phyloP scores from a whole-genome alignment of 2,797 vertebrate genomes.

The Apogon talboti region DNA sequence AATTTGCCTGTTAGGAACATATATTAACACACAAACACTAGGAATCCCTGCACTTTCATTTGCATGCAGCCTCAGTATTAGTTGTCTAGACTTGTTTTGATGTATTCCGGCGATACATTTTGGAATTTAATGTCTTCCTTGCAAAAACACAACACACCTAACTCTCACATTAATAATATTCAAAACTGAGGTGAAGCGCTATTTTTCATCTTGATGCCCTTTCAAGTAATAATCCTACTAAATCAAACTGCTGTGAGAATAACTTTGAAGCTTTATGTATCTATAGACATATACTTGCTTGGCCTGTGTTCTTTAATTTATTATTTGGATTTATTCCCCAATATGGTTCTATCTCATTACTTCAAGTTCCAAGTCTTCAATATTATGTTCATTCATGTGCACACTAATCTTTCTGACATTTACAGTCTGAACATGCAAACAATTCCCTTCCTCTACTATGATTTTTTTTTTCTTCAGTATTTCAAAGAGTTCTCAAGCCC shows the following conservation, averaged over 20 bases:
- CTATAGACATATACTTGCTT: background rate
- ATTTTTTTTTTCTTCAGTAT: constrained; percentile 37
- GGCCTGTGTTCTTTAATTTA: constrained; percentile 15
- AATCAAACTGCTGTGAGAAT: no score
- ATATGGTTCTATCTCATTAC: constrained; percentile 22
- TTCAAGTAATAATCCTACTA: no score
- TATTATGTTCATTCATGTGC: constrained; percentile 13
- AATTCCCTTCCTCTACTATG: background rate
- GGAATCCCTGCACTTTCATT: background rate
- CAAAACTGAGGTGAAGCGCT: no score
- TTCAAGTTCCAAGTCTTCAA: constrained; percentile 10
- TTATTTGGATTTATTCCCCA: constrained; percentile 1
- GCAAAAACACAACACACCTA: background rate
- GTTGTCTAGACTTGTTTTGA: background rate
- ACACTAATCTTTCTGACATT: constrained; percentile 49
- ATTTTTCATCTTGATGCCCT: no score
- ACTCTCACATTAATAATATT: no score
- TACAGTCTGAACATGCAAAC: constrained; percentile 28
- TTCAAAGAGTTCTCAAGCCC: constrained; percentile 54
- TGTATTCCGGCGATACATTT: background rate
- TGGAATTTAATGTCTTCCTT: constrained; percentile 1
- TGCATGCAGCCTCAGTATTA: background rate
- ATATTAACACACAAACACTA: background rate
- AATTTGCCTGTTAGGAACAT: constrained; percentile 16
- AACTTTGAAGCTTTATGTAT: no score